Evolutionary conservation across 1,140 invertebrate species (phyloP), one percentile per base, ranked within the genome.

Genomic region (Drosophila nigromelanica): DNA sequence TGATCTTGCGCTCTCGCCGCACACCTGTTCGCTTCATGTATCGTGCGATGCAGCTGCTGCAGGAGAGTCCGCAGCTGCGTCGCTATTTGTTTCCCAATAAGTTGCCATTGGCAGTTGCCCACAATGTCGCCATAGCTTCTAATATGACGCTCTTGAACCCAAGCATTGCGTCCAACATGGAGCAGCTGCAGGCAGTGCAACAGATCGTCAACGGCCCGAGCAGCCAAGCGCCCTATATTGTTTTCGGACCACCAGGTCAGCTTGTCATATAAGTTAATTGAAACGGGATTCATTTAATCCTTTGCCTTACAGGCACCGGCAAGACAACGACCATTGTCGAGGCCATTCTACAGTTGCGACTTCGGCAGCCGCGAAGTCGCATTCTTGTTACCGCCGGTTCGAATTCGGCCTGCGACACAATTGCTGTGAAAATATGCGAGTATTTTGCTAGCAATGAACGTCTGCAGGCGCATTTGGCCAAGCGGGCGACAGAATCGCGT

Each of bases 261-360:
- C 5, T 18, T 18, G 6, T 50, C 8, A 18, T 5, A 7, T 39
- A n/a, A 6, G 12, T 14, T n/a, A n/a, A 50, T 15, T 6, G 40
- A 1, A 35, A 2, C 50, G 6, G 8, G 12, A 60, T 7, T 18
- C 21, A 45, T 12, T 21, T 3, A n/a, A 14, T 14, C n/a, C 40
- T 5, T 21, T 47, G 3, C 4, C 15, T 37, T 61, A n/a, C 7
- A 91, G 91, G 89, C 54, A 97, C 96, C 21, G 96, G 96, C 4
- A 97, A 97, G 92, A 96, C 96, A 35, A 94, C 96, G 0, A 96
- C 96, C 11, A 79, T 97, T 48, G 94, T 97, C 4, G 96, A 97
- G 91, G 92, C 94, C n/a, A 94, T 96, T 61, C 18, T 80, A 72
- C 92, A 87, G 85, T 92, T 92, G 90, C 93, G 76, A 66, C 92